A percentile compares a stretch with the other conserved stretches of the same genome.
These are phyloP conservation scores for Euschistus heros DNA, from an alignment of 1,140 invertebrate genomes.

Conservation along the genomic window DNA sequence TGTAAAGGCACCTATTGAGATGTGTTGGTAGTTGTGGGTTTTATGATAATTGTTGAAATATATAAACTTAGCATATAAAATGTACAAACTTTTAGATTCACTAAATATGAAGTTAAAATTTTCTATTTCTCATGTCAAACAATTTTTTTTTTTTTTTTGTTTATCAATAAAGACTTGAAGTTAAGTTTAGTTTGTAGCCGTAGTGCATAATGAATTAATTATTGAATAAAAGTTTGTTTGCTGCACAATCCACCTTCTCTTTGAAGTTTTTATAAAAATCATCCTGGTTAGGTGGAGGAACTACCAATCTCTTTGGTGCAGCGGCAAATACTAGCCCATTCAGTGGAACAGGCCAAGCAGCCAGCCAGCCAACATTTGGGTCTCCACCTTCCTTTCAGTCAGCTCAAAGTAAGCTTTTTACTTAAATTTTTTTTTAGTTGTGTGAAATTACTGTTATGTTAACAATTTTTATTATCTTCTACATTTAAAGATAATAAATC, in stretches of 20 bases:
- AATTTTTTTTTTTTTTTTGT: neutral
- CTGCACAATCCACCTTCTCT: neutral
- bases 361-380: slow-evolving; percentile 37
- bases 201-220: neutral
- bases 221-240: neutral
- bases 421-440: too few species aligned
- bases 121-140: neutral
- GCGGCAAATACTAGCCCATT: slow-evolving; percentile 25
- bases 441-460: too few species aligned
- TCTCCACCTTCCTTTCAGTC: slow-evolving; percentile 32
- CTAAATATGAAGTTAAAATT: neutral
- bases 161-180: too few species aligned
- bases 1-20: too few species aligned
- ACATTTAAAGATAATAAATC: neutral
- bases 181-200: too few species aligned
- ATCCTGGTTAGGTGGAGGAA: neutral
- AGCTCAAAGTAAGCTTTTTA: neutral
- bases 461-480: neutral
- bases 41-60: too few species aligned
- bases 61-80: too few species aligned
- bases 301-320: neutral
- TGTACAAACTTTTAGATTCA: neutral
- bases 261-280: neutral
- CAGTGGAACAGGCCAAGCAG: slow-evolving; percentile 29
- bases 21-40: too few species aligned